Evolutionary conservation across 2,888 invertebrate genomes (phyloP).

Genomic region (Sericinus montela): DNA sequence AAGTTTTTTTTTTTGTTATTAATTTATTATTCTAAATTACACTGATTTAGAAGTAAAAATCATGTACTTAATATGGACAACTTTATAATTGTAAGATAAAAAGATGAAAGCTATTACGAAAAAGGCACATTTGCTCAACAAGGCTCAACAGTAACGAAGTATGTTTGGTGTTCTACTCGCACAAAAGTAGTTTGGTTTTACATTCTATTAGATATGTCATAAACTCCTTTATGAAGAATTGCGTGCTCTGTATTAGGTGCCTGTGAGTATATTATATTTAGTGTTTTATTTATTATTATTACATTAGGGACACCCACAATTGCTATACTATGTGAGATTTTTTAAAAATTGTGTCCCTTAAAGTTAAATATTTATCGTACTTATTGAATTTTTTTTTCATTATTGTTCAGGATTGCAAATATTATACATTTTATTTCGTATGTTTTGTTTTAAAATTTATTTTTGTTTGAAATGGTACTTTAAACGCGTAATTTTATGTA

Average conservation of each 20-base stretch:
- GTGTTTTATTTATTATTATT: slow-evolving; percentile 1
- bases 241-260: slow-evolving; percentile 56
- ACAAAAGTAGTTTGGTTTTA: slow-evolving; percentile 50
- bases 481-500: neutral
- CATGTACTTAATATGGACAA: slow-evolving; percentile 35
- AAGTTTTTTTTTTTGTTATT: slow-evolving; percentile 36
- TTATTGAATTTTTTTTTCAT: neutral
- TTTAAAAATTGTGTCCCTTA: neutral
- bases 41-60: slow-evolving; percentile 26
- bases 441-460: neutral
- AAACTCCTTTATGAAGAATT: slow-evolving; percentile 35
- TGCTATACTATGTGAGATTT: slow-evolving; percentile 5
- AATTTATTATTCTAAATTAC: slow-evolving; percentile 52
- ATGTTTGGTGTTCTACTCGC: slow-evolving; percentile 51
- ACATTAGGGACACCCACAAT: slow-evolving; percentile 11
- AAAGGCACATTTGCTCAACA: slow-evolving; percentile 51
- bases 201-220: slow-evolving; percentile 27
- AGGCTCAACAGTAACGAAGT: slow-evolving; percentile 58
- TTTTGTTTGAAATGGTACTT: neutral
- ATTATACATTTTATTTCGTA: neutral
- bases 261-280: slow-evolving; percentile 26
- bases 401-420: slow-evolving; percentile 2
- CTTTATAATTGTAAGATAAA: slow-evolving; percentile 37
- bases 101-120: slow-evolving; percentile 26
- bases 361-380: neutral